phyloP scores from a whole-genome alignment of 2,113 vertebrate genomes.

The Poicephalus gulielmi region DNA sequence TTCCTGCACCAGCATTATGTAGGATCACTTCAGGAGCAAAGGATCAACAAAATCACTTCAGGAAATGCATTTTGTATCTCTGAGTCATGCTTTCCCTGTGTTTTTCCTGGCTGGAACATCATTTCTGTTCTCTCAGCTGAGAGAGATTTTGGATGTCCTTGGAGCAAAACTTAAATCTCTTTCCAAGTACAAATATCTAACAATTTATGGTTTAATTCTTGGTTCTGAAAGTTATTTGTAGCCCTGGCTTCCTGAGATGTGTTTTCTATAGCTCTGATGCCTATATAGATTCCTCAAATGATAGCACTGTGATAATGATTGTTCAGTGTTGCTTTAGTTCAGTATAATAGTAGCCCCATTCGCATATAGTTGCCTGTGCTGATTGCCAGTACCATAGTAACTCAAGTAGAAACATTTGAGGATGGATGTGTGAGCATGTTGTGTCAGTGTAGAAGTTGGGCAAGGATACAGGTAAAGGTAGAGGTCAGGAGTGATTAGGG shows the following conservation, averaged over 20 bases:
- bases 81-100: background rate
- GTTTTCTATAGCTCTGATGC: background rate
- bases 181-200: background rate
- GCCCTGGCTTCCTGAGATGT: background rate
- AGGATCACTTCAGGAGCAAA: background rate
- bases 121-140: background rate
- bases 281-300: background rate
- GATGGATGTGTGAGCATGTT: background rate
- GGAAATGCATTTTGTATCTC: background rate
- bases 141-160: background rate
- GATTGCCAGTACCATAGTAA: background rate
- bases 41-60: background rate
- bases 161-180: background rate
- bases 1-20: background rate
- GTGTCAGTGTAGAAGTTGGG: background rate
- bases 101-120: background rate
- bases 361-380: background rate
- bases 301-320: background rate
- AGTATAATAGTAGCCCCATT: fast-evolving
- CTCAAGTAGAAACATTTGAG: background rate
- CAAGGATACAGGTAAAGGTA: background rate
- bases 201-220: background rate
- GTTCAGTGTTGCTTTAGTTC: background rate
- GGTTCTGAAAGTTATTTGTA: background rate
- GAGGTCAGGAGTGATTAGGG: background rate